A percentile compares a stretch with the other conserved stretches of the same genome.
phyloP scores from a whole-genome alignment of 2,113 vertebrate species.

The Pelmatolapia mariae region DNA sequence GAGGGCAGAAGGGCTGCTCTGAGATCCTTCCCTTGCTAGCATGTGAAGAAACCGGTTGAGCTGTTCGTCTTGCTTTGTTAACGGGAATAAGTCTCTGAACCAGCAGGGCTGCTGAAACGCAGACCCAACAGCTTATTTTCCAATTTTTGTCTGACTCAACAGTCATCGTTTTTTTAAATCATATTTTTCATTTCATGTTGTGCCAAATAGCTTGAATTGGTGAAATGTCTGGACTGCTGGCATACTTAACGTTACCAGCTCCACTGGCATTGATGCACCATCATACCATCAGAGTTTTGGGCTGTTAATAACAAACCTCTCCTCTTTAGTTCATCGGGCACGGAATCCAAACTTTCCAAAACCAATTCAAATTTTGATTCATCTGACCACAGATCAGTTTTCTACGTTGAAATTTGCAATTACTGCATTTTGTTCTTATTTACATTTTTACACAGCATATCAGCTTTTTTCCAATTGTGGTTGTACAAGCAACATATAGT shows the following conservation, averaged over 20 bases:
- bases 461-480: neutral
- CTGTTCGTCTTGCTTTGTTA: too few species aligned
- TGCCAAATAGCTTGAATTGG: neutral
- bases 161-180: neutral
- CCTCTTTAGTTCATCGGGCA: neutral
- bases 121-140: neutral
- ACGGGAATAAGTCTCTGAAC: neutral
- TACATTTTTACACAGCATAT: neutral
- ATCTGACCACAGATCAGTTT: neutral
- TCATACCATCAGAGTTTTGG: neutral
- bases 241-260: neutral
- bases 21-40: too few species aligned
- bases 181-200: neutral
- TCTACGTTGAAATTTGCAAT: neutral
- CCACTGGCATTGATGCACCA: neutral
- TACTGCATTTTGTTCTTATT: neutral
- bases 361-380: neutral
- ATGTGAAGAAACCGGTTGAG: too few species aligned
- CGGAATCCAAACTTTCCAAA: neutral
- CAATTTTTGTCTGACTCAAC: neutral
- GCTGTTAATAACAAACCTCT: neutral
- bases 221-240: neutral
- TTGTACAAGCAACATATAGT: neutral
- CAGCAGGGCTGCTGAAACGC: neutral
- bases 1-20: too few species aligned